Evolutionary conservation across 1,140 invertebrate species (phyloP).

Genomic region (Hestina assimilis): DNA sequence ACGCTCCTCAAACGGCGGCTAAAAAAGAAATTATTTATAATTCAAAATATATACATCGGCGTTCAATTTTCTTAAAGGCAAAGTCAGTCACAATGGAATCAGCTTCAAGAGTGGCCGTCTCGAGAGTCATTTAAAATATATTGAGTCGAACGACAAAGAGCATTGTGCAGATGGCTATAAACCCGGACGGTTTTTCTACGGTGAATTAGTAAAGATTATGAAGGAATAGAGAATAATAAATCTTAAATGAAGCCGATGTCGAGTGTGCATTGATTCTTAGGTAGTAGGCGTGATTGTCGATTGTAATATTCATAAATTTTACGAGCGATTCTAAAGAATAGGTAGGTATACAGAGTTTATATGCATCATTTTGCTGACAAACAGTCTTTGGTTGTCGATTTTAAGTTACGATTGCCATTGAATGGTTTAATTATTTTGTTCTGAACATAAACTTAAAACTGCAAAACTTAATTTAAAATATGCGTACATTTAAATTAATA

Average conservation of each 20-base stretch:
- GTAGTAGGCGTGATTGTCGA: constrained; percentile 56
- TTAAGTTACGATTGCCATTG: constrained; percentile 9
- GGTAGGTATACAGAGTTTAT: constrained; percentile 34
- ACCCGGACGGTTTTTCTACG: constrained; percentile 63
- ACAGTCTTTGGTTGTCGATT: constrained; percentile 35
- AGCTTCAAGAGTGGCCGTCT: constrained; percentile 47
- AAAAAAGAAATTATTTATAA: constrained; percentile 73
- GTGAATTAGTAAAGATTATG: constrained; percentile 69
- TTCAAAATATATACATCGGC: constrained; percentile 58
- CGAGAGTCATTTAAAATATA: constrained; percentile 73
- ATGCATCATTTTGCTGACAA: constrained; percentile 43
- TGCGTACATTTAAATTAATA: too few relatives aligned
- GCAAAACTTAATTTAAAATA: too few relatives aligned
- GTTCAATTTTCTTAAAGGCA: constrained; percentile 53
- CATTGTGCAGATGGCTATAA: constrained; percentile 63
- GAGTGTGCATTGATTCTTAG: constrained; percentile 58
- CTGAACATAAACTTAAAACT: too few relatives aligned
- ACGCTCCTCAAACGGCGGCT: constrained; percentile 66
- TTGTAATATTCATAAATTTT: constrained; percentile 70
- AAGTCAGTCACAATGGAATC: constrained; percentile 58
- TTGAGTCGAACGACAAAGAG: constrained; percentile 59
- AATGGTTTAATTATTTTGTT: constrained; percentile 13
- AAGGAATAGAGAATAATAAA: constrained; percentile 69
- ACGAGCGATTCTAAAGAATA: constrained; percentile 46
- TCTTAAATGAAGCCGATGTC: constrained; percentile 46